These are phyloP conservation scores for Ceratosolen fusciceps DNA, from an alignment of 1,140 invertebrate species.

Conservation along the genomic window DNA sequence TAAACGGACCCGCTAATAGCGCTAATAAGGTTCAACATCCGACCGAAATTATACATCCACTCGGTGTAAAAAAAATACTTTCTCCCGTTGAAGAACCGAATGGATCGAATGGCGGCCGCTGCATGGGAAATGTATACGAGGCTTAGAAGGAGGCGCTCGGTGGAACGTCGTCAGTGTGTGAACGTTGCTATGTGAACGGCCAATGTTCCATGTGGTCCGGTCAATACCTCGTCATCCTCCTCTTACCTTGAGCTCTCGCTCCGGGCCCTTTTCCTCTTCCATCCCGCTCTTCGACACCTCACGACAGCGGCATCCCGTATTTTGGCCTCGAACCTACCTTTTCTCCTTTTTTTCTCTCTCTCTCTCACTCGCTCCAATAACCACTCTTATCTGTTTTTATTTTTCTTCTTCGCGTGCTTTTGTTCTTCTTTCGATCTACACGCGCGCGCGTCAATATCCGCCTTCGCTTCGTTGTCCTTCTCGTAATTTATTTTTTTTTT, in stretches of 20 bases:
- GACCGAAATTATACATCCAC: too few species aligned
- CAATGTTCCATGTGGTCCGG: conserved; percentile 39
- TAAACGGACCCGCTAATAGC: too few species aligned
- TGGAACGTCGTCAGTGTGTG: not conserved
- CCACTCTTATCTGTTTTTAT: conserved; percentile 34
- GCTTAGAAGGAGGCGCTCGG: not conserved
- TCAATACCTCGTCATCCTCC: conserved; percentile 42
- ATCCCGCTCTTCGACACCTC: not conserved
- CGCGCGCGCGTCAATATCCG: not conserved
- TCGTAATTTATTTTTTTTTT: too few species aligned
- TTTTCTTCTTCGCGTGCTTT: conserved; percentile 32
- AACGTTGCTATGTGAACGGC: conserved; percentile 3
- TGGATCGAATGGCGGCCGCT: too few species aligned
- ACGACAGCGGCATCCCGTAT: conserved; percentile 31
- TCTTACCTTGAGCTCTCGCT: conserved; percentile 38
- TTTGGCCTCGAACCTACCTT: conserved; percentile 42
- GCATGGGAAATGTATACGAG: not conserved
- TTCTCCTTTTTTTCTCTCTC: conserved; percentile 20
- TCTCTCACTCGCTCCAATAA: conserved; percentile 24
- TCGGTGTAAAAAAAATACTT: too few species aligned
- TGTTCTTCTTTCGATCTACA: conserved; percentile 24
- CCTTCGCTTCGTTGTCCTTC: not conserved
- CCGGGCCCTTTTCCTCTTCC: conserved; percentile 20
- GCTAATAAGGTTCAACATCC: too few species aligned
- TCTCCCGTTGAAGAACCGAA: too few species aligned